Evolutionary conservation across 1,140 invertebrate species (phyloP).

Genomic region (Rhyacophila brunnea): DNA sequence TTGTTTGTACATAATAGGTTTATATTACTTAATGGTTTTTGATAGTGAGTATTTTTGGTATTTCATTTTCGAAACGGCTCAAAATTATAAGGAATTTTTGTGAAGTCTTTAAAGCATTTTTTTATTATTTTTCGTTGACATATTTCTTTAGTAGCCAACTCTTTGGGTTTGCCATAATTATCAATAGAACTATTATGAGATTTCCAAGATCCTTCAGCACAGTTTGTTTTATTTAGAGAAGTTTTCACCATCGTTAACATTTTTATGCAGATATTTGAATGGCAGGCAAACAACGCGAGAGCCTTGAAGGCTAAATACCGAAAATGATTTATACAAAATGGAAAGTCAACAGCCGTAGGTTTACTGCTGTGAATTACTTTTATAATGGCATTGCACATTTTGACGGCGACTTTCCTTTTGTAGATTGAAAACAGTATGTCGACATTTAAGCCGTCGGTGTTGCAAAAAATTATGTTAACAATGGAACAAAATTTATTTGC

Average conservation of each 20-base stretch:
- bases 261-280: slow-evolving; percentile 44
- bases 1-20: too few relatives aligned
- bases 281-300: slow-evolving; percentile 43
- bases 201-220: slow-evolving; percentile 48
- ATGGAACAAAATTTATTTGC: slow-evolving; percentile 55
- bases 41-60: too few relatives aligned
- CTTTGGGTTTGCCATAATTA: slow-evolving; percentile 36
- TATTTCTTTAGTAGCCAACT: slow-evolving; percentile 39
- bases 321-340: slow-evolving; percentile 53
- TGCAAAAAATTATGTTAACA: slow-evolving; percentile 41
- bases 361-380: slow-evolving; percentile 41
- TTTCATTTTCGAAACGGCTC: slow-evolving; percentile 21
- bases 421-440: slow-evolving; percentile 43
- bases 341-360: slow-evolving; percentile 40
- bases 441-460: slow-evolving; percentile 38
- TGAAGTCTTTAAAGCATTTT: slow-evolving; percentile 39
- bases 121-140: slow-evolving; percentile 39
- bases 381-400: slow-evolving; percentile 46
- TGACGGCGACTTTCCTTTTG: slow-evolving; percentile 47
- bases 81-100: slow-evolving; percentile 25
- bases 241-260: slow-evolving; percentile 41
- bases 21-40: too few relatives aligned
- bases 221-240: slow-evolving; percentile 47
- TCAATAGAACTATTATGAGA: slow-evolving; percentile 43
- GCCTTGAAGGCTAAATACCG: slow-evolving; percentile 49